These are phyloP conservation scores for Trachops cirrhosus DNA, from an alignment of 2,797 vertebrate species.

Conservation along the genomic window DNA sequence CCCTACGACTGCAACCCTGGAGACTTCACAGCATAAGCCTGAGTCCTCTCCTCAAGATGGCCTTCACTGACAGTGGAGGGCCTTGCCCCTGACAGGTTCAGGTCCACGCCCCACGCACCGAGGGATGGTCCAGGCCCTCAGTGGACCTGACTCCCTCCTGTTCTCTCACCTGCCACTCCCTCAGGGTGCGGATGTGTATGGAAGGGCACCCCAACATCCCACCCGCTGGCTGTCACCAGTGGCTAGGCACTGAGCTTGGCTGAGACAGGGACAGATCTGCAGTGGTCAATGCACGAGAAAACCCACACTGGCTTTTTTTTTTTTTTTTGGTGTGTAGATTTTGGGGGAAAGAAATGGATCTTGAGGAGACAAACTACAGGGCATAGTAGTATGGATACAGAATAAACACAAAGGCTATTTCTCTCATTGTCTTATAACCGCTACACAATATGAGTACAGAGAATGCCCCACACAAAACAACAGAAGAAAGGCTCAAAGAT, in stretches of 20 bases:
- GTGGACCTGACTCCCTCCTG: not conserved
- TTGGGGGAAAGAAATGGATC: not conserved
- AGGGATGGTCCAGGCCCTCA: not conserved
- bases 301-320: not conserved
- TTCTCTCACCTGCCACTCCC: not conserved
- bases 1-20: not conserved
- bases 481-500: not conserved
- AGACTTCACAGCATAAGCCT: not conserved
- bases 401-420: not conserved
- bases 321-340: not conserved
- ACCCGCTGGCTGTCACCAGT: not conserved
- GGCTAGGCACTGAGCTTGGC: not conserved
- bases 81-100: not conserved
- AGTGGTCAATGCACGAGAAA: not conserved
- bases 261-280: not conserved
- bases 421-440: not conserved
- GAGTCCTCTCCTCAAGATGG: not conserved
- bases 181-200: not conserved
- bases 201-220: accelerated
- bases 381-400: not conserved
- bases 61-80: not conserved
- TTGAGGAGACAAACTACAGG: not conserved
- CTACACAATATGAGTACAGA: not conserved
- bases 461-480: not conserved
- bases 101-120: not conserved